These are phyloP conservation scores for Sebastes wilsoni DNA, from an alignment of 2,797 vertebrate genomes.

Conservation along the genomic window DNA sequence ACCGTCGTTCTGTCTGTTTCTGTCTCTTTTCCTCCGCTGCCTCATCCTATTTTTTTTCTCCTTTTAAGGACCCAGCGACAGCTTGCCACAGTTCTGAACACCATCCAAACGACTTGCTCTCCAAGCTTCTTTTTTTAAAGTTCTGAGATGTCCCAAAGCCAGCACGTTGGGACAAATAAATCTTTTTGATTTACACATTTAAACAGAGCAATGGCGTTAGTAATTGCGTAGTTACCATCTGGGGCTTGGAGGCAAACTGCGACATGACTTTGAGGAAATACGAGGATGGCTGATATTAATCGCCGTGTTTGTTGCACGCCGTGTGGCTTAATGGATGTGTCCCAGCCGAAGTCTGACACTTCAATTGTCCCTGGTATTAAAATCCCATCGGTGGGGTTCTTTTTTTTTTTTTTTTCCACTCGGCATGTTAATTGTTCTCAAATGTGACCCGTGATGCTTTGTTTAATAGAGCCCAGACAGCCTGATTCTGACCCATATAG, in stretches of 20 bases:
- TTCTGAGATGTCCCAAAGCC: constrained; percentile 51
- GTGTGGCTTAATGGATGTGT: constrained; percentile 70
- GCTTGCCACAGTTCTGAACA: constrained; percentile 55
- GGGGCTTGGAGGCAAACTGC: constrained; percentile 45
- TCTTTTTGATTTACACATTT: constrained; percentile 57
- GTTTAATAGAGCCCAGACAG: constrained; percentile 60
- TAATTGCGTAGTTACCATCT: constrained; percentile 59
- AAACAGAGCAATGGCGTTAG: constrained; percentile 39
- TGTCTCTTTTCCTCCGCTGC: constrained; percentile 1
- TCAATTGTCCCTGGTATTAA: constrained; percentile 77
- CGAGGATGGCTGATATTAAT: constrained; percentile 62
- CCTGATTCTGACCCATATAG: constrained; percentile 46
- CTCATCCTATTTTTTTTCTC: constrained; percentile 16
- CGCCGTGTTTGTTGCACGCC: constrained; percentile 69
- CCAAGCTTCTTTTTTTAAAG: neutral
- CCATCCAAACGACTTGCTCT: constrained; percentile 32
- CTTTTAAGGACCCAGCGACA: constrained; percentile 55
- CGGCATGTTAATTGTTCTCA: constrained; percentile 74
- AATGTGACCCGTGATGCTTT: constrained; percentile 71
- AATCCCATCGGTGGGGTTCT: constrained; percentile 63
- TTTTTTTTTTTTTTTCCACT: constrained; percentile 33
- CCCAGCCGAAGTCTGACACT: constrained; percentile 65
- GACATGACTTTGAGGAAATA: constrained; percentile 53
- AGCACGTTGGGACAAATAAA: constrained; percentile 68
- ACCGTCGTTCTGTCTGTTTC: constrained; percentile 28